These are phyloP conservation scores for Phortica okadai DNA, from an alignment of 2,888 invertebrate genomes.

Conservation along the genomic window DNA sequence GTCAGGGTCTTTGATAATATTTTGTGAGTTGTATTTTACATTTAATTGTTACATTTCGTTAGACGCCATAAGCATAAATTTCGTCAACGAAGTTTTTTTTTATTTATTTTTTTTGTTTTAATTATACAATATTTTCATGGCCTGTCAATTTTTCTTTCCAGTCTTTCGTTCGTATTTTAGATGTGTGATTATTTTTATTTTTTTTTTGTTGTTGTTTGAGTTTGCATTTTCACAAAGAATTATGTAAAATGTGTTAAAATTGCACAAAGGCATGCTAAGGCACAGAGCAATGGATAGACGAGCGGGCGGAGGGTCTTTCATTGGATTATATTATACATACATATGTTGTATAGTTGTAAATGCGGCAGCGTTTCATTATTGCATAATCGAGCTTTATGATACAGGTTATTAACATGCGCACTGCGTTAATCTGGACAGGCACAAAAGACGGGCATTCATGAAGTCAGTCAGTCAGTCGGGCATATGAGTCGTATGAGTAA, in stretches of 20 bases:
- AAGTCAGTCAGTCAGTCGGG: neutral
- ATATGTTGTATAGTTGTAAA: slow-evolving; percentile 4
- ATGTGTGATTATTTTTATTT: neutral
- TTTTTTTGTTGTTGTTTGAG: neutral
- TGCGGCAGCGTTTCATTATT: neutral
- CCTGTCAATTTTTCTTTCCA: slow-evolving; percentile 13
- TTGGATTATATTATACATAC: neutral
- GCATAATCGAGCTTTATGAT: slow-evolving; percentile 4
- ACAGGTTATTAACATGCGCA: slow-evolving; percentile 29
- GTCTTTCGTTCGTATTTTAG: neutral
- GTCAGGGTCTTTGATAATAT: neutral
- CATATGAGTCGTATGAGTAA: slow-evolving; percentile 19
- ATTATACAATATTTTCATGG: neutral
- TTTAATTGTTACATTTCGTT: neutral
- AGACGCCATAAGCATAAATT: slow-evolving; percentile 7
- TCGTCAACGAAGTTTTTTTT: slow-evolving; percentile 4
- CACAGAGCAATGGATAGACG: too few species aligned
- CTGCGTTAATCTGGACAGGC: slow-evolving; percentile 18
- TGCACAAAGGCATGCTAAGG: neutral
- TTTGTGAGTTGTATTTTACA: neutral
- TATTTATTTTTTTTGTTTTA: neutral
- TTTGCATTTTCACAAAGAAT: slow-evolving; percentile 28
- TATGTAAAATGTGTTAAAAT: slow-evolving; percentile 20
- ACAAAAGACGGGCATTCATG: neutral
- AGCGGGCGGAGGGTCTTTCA: neutral